These are phyloP conservation scores for Dorcus hopei DNA, from an alignment of 2,888 invertebrate genomes.

Conservation along the genomic window DNA sequence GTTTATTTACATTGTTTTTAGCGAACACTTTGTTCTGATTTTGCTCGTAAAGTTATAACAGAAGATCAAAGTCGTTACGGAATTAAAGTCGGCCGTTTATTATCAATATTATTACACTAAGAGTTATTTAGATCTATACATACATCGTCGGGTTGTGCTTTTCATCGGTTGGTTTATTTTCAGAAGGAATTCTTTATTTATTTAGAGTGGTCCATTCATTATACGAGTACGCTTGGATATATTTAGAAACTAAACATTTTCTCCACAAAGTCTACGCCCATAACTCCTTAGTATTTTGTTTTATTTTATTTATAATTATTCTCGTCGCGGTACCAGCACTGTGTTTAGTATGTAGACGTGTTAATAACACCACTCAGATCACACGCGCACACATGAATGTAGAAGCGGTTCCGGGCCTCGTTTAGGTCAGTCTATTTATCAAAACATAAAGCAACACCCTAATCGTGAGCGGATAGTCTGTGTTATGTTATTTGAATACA, in stretches of 20 bases:
- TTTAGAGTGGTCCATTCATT: constrained; percentile 15
- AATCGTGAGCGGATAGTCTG: too few relatives aligned
- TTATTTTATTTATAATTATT: background rate
- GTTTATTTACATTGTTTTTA: constrained; percentile 12
- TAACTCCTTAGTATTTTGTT: background rate
- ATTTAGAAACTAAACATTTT: constrained; percentile 5
- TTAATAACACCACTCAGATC: too few relatives aligned
- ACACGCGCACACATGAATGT: too few relatives aligned
- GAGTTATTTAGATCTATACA: constrained; percentile 7
- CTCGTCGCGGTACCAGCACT: too few relatives aligned
- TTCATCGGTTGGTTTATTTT: constrained; percentile 17
- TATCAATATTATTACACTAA: constrained; percentile 10
- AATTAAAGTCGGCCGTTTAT: constrained; percentile 9
- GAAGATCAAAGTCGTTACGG: constrained; percentile 15
- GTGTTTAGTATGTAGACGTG: too few relatives aligned
- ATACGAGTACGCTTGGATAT: constrained; percentile 3
- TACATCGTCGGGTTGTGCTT: constrained; percentile 13
- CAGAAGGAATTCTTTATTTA: constrained; percentile 14
- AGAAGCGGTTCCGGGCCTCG: too few relatives aligned
- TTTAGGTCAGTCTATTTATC: too few relatives aligned
- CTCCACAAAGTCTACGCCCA: background rate
- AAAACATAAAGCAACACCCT: too few relatives aligned
- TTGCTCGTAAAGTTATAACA: constrained; percentile 6
- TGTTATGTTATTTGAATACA: too few relatives aligned
- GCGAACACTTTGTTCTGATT: constrained; percentile 14